Conservation (phyloP, 2,888 invertebrate genomes). For the Ecdyonurus torrentis region DNA sequence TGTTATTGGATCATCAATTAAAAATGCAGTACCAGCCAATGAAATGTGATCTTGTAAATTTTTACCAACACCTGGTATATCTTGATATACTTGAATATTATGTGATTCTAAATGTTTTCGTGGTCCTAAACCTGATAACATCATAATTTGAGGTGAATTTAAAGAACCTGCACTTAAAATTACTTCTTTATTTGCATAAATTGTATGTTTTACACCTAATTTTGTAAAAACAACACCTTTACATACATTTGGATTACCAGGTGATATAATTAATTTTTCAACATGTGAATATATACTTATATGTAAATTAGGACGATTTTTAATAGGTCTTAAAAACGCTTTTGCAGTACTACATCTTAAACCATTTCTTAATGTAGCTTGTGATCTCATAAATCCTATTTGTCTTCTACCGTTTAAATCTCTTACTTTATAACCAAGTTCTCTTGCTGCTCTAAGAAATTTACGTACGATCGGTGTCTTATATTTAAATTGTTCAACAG, state of each 20-base stretch:
- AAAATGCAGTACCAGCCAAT: constrained; percentile 56
- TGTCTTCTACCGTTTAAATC: constrained; percentile 68
- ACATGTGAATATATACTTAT: constrained; percentile 50
- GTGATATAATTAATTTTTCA: constrained; percentile 43
- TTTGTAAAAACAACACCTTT: constrained; percentile 50
- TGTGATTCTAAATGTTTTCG: constrained; percentile 38
- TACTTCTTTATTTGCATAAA: constrained; percentile 54
- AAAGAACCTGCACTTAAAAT: constrained; percentile 73
- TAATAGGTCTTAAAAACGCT: constrained; percentile 46
- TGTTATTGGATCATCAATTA: constrained; percentile 50
- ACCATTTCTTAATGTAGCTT: constrained; percentile 61
- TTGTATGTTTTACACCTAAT: constrained; percentile 31
- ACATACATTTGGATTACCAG: constrained; percentile 20
- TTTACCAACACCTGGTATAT: constrained; percentile 55
- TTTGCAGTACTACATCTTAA: constrained; percentile 71
- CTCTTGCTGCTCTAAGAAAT: constrained; percentile 48
- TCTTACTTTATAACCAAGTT: constrained; percentile 48
- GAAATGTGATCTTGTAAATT: constrained; percentile 75
- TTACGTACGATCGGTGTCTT: constrained; percentile 49
- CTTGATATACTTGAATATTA: constrained; percentile 39
- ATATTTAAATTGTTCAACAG: constrained; percentile 53
- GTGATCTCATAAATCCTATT: constrained; percentile 59
- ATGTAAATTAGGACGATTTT: constrained; percentile 53
- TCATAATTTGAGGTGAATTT: constrained; percentile 68
- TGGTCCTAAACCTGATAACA: constrained; percentile 72